phyloP scores from a whole-genome alignment of 2,797 vertebrate species.

The Acanthurus leucopareius region DNA sequence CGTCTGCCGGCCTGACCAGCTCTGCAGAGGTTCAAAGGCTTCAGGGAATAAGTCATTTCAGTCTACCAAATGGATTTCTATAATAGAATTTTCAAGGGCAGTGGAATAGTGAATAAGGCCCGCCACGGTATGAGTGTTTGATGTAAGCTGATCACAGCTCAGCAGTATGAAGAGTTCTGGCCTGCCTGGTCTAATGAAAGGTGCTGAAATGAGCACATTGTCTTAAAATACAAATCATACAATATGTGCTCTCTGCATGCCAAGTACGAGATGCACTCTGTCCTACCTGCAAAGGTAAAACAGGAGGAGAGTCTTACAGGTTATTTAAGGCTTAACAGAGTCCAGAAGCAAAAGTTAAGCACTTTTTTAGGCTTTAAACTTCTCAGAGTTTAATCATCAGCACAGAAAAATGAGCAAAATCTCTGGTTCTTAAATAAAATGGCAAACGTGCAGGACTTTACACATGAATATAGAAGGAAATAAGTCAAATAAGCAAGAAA shows the following conservation, averaged over 20 bases:
- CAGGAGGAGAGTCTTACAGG: neutral
- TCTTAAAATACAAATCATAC: slow-evolving; percentile 55
- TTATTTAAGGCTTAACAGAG: neutral
- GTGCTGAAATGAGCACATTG: slow-evolving; percentile 40
- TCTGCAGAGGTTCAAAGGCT: slow-evolving; percentile 70
- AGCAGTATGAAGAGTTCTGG: slow-evolving; percentile 42
- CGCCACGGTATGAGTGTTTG: slow-evolving; percentile 57
- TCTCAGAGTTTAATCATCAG: slow-evolving; percentile 7
- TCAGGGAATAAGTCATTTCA: slow-evolving; percentile 74
- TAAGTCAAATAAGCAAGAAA: neutral
- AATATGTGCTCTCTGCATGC: slow-evolving; percentile 4
- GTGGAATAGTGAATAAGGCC: slow-evolving; percentile 66
- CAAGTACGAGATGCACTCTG: slow-evolving; percentile 7
- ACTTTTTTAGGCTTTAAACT: neutral
- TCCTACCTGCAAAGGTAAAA: slow-evolving; percentile 3
- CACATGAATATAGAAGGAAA: neutral
- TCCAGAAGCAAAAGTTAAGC: neutral
- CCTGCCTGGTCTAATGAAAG: slow-evolving; percentile 44
- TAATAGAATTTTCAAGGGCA: slow-evolving; percentile 80
- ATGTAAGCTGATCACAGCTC: slow-evolving; percentile 71
- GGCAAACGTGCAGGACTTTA: neutral
- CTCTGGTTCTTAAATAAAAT: neutral
- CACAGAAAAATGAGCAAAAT: neutral
- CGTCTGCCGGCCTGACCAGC: slow-evolving; percentile 51
- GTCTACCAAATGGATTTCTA: slow-evolving; percentile 76